Percentiles rank a stretch among this genome's conserved stretches.
These are phyloP conservation scores for Steromphala cineraria DNA, from an alignment of 2,888 invertebrate genomes.

Conservation along the genomic window DNA sequence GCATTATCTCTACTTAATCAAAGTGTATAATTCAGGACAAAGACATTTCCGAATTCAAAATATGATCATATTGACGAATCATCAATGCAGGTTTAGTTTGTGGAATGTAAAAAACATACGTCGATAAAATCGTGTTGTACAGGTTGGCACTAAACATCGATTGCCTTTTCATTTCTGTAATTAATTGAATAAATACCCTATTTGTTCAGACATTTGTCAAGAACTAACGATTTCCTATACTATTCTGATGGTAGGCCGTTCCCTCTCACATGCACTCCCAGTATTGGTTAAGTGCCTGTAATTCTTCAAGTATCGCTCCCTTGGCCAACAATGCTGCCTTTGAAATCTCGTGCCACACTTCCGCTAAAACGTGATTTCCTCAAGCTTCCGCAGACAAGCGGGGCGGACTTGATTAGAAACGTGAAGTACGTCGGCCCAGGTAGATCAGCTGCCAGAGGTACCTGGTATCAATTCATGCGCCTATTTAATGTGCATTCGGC, in stretches of 20 bases:
- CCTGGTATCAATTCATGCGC: not conserved
- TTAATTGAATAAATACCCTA: constrained; percentile 6
- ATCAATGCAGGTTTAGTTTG: no score
- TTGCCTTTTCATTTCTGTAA: not conserved
- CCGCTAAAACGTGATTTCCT: not conserved
- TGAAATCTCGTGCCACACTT: no score
- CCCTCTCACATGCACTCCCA: not conserved
- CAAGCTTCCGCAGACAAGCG: no score
- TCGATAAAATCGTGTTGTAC: no score
- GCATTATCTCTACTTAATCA: no score
- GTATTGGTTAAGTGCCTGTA: no score
- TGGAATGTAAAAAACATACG: no score
- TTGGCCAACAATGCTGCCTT: no score
- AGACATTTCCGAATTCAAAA: no score
- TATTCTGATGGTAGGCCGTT: not conserved
- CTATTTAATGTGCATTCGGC: not conserved
- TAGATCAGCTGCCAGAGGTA: not conserved
- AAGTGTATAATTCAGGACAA: no score
- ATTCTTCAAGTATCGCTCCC: no score
- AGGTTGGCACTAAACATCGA: not conserved
- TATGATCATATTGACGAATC: no score
- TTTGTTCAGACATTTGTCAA: not conserved
- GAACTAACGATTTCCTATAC: not conserved
- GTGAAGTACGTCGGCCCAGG: not conserved
- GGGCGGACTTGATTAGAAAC: not conserved